Percentiles rank a stretch among this genome's conserved stretches.
Conservation (phyloP, 23 tunicate genomes). For the Trididemnum nubilum region DNA sequence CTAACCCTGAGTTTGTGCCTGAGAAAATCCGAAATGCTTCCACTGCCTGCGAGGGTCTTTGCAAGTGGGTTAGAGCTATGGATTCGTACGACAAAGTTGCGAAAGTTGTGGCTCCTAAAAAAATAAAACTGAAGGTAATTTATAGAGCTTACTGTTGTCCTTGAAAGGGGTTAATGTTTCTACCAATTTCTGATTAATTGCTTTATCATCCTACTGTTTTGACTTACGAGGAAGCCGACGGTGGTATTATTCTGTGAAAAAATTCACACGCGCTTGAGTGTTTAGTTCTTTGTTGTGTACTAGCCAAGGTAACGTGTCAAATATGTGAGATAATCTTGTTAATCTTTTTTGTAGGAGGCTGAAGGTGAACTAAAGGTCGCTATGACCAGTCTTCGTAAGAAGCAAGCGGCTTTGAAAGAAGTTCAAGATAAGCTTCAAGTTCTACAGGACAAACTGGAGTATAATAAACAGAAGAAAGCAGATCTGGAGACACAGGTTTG, state of each 20-base stretch:
- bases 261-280: too few relatives aligned
- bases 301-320: too few relatives aligned
- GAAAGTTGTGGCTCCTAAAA: slow-evolving; percentile 97
- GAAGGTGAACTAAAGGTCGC: slow-evolving; percentile 83
- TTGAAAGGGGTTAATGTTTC: too few relatives aligned
- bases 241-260: too few relatives aligned
- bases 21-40: slow-evolving; percentile 92
- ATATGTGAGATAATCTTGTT: too few relatives aligned
- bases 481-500: slow-evolving; percentile 90
- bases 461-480: slow-evolving; percentile 87
- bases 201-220: too few relatives aligned
- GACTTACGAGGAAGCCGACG: too few relatives aligned
- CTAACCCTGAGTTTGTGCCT: slow-evolving; percentile 95
- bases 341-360: slow-evolving; percentile 55
- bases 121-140: slow-evolving; percentile 83
- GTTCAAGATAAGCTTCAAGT: slow-evolving; percentile 91
- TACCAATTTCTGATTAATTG: too few relatives aligned
- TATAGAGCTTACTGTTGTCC: too few relatives aligned
- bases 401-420: slow-evolving; percentile 91
- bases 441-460: slow-evolving; percentile 78
- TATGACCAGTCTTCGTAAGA: slow-evolving; percentile 75
- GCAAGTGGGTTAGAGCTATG: slow-evolving; percentile 99
- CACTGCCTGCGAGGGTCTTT: slow-evolving; percentile 96
- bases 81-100: slow-evolving; percentile 94
- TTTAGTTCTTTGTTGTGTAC: too few relatives aligned